Evolutionary conservation across 2,113 vertebrate genomes (phyloP), one percentile per base, ranked within the genome.

Genomic region (Labrus mixtus): DNA sequence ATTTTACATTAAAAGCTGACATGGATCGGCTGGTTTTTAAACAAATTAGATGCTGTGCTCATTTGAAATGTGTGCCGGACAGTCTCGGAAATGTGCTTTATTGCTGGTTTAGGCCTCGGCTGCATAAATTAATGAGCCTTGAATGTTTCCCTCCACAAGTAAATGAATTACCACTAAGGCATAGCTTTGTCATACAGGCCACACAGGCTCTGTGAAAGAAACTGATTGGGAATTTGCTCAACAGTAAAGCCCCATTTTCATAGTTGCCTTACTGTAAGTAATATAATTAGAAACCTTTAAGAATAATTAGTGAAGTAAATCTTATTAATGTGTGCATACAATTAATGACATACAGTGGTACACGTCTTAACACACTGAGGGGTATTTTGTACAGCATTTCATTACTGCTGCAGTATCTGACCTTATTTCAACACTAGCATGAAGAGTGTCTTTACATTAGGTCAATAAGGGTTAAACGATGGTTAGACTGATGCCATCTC

Each of bases 1-100:
- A 87, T 86, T 89, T 90, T 78, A 86, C 56, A 80, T 89, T 81
- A 74, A 85, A 86, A 86, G 64, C 79, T 83, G 86, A 88, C 90
- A 87, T 76, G 77, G 80, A 88, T 87, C 12, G 39, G 72, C 56
- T 79, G 72, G 20, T 87, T 87, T 87, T 90, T 86, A 90, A 87
- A 83, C 76, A 87, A 89, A 90, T 89, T 78, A 84, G 76, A 68
- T 76, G 59, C 67, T 3, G 19, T 45, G 55, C 75, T 87, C 79
- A 76, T 92, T 74, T 79, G 58, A 86, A 89, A 84, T 68, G 77
- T 68, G 37, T 61, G 13, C 73, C 50, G 81, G 72, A 76, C 72
- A 84, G 65, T 85, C 76, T 60, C 22, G 66, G 84, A 88, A 86
- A 88, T 86, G 63, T 56, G 68, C 86, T 84, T 89, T 81, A 82